These are phyloP conservation scores for Cisticola juncidis DNA, from an alignment of 2,113 vertebrate genomes.

Conservation along the genomic window DNA sequence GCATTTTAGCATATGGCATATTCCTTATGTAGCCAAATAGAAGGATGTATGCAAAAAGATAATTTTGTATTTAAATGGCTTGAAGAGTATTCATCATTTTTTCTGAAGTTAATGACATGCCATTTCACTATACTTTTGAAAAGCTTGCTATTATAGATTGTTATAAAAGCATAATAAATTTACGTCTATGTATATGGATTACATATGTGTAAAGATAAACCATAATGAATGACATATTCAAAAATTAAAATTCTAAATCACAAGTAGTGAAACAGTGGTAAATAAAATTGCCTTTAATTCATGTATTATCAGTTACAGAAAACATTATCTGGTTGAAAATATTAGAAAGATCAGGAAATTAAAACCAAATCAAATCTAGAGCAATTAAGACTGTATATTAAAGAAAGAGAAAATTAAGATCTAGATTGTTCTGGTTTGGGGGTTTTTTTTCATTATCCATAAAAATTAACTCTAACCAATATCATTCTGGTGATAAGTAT, in stretches of 20 bases:
- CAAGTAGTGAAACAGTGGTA: constrained; percentile 36
- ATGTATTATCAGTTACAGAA: constrained; percentile 42
- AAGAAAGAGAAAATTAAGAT: neutral
- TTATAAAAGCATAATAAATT: constrained; percentile 46
- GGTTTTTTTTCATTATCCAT: constrained; percentile 27
- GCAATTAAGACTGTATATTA: constrained; percentile 48
- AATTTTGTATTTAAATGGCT: neutral
- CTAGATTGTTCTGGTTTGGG: neutral
- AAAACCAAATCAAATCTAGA: constrained; percentile 59
- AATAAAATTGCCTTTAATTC: constrained; percentile 42
- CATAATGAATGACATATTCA: constrained; percentile 43
- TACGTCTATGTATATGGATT: neutral
- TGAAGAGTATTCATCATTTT: neutral
- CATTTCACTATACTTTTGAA: neutral
- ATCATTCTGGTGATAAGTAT: constrained; percentile 23
- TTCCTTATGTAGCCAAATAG: neutral
- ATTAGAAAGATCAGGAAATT: constrained; percentile 39
- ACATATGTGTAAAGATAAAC: neutral
- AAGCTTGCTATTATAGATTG: constrained; percentile 4
- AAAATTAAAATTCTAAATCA: constrained; percentile 44
- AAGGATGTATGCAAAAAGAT: neutral
- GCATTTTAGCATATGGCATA: neutral
- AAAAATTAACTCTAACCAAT: constrained; percentile 36
- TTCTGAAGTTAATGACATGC: neutral
- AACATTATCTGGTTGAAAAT: constrained; percentile 42